Evolutionary conservation across 2,113 vertebrate species (phyloP).

Genomic region (Bucco capensis): DNA sequence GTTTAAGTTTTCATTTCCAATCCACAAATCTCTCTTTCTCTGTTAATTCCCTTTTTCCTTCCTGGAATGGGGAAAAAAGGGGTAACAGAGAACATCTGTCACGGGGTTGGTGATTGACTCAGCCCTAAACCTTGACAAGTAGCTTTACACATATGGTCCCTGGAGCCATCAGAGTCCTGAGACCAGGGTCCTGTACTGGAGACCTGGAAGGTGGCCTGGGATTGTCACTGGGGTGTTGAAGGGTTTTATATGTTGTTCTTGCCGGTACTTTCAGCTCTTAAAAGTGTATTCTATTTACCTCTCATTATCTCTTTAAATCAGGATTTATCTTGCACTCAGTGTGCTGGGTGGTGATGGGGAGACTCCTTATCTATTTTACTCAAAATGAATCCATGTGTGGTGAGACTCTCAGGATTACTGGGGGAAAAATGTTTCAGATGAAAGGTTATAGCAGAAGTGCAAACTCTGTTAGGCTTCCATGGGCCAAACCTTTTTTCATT

Average conservation of each 20-base stretch:
- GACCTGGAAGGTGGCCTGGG: background rate
- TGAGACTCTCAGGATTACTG: background rate
- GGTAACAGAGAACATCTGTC: too few species aligned
- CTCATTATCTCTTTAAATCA: background rate
- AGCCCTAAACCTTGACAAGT: too few species aligned
- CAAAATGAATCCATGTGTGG: background rate
- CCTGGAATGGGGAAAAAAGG: too few species aligned
- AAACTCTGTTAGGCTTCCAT: background rate
- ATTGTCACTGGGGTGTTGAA: background rate
- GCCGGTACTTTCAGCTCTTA: background rate
- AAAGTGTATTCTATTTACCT: background rate
- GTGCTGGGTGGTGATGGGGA: background rate
- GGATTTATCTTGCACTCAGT: background rate
- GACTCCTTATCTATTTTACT: background rate
- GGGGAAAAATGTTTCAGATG: background rate
- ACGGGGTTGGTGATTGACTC: too few species aligned
- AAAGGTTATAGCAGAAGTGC: background rate
- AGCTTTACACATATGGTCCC: background rate
- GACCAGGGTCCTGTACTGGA: background rate
- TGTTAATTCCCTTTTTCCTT: too few species aligned
- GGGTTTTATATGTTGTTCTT: accelerated
- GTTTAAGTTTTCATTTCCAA: too few species aligned
- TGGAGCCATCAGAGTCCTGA: background rate
- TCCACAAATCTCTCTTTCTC: too few species aligned
- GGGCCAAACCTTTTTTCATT: background rate